Evolutionary conservation across 1,140 invertebrate species (phyloP), one percentile per base, ranked within the genome.

Genomic region (Calephelis nemesis): DNA sequence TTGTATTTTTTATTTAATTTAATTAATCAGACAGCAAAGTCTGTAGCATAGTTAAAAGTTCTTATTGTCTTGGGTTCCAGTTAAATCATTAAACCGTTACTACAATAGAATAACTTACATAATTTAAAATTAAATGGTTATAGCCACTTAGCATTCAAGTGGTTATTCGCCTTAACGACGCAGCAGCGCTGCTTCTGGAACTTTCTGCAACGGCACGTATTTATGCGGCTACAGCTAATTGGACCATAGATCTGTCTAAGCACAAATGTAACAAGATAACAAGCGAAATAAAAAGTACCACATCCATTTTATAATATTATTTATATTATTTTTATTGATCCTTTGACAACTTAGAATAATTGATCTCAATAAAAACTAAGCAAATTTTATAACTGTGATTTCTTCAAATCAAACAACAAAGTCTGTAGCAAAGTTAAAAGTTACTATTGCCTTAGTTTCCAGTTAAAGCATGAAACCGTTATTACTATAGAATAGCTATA

Each of bases 171-270:
- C 30, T 60, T 10, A 58, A 19, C 40, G 54, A 30, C 54, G 54
- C 54, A 58, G 30, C 30, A 39, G 54, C 10, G 5, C 19, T 58
- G 54, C 30, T 58, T 58, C 54, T 40, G 6, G 39, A 39, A 30
- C 30, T 39, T 58, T 58, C 54, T 60, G 54, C 39, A 60, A 9
- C 39, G 12, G 19, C 54, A 60, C 54, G 54, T 60, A 60, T 60
- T 60, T 60, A 60, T 60, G 54, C 39, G 54, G 39, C 30, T 11
- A 60, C 30, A 10, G 11, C 11, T 40, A 40, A 40, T 60, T 60
- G 39, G 54, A 60, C 7, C 9, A 12, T 39, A 12, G 30, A 60
- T 60, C 10, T 60, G 42, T 45, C 42, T 45, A 3, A 45, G 42
- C 42, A 9, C 8, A 45, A 45, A 45, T 45, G 42, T 45, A 45